Base-by-base conservation (phyloP, 2,113 vertebrate species). In the Channa argus region DNA sequence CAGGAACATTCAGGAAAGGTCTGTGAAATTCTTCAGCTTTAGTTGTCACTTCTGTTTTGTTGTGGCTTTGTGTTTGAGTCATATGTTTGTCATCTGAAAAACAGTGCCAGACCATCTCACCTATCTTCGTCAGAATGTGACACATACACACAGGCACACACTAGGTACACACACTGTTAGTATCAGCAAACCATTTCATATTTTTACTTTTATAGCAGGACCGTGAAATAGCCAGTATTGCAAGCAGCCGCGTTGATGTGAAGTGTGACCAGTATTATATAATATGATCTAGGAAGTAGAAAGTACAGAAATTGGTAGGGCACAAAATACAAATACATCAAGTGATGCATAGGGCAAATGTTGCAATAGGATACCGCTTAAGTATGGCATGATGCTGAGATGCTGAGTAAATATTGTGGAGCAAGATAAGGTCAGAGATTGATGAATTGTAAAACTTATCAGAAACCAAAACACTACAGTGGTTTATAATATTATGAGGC, bases 31-130 rank as follows among this genome's bases (percentile, higher is more conserved):
- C 6, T 24, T 55, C 11, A 15, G 54, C 50, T 58, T 5, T 63
- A 39, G 52, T 56, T 63, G 59, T 43, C 46, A 4, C 43, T n/a
- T 1, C 43, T 65, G 67, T 77, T 67, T 75, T 72, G 38, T 80
- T 85, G 64, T 65, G 74, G 33, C 63, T 60, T 52, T 11, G 39
- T 11, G 4, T 68, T 63, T 55, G 60, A 78, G 53, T 85, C 66
- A 49, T 61, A 58, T 38, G 5, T 71, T 24, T 24, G 47, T 55
- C 36, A 44, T 62, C 15, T 65, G 15, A 11, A 11, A n/a, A 36
- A 36, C 38, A 15, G 4, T 15, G 34, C 41, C 53, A 10, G 43
- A 41, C 33, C 14, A 5, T 39, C 56, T 63, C 46, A 38, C 44
- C 6, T 24, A 0, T 15, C 10, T 33, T 14, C 38, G 43, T 71